Conservation (phyloP, 1,140 invertebrate species). For the Pseudomyrmex gracilis region DNA sequence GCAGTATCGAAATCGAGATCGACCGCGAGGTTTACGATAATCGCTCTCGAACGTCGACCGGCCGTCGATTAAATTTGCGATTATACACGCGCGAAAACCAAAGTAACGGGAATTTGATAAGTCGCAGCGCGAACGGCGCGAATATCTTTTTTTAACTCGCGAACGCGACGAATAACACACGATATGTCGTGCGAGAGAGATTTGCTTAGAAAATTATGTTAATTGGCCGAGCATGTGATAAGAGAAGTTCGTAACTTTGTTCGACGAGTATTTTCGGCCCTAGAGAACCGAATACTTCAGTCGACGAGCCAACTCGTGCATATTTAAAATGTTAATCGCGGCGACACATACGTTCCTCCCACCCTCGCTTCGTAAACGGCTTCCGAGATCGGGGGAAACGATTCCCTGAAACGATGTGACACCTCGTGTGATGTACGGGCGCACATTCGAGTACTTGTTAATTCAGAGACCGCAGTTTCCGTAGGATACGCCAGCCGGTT, state of each 20-base stretch:
- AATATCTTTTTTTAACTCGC: neutral
- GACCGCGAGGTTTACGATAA: conserved; percentile 35
- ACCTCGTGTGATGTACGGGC: conserved; percentile 82
- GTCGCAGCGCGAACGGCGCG: neutral
- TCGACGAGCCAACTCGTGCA: conserved; percentile 52
- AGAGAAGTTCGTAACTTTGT: neutral
- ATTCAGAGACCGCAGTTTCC: conserved; percentile 82
- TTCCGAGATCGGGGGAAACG: conserved; percentile 80
- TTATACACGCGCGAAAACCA: neutral
- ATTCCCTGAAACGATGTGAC: conserved; percentile 82
- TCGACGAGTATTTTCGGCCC: neutral
- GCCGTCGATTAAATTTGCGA: conserved; percentile 18
- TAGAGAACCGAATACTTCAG: conserved; percentile 34
- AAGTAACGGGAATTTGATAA: conserved; percentile 33
- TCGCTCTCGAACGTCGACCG: neutral
- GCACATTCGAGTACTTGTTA: conserved; percentile 82
- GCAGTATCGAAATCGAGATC: conserved; percentile 1
- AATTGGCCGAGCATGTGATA: neutral
- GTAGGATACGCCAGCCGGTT: conserved; percentile 77
- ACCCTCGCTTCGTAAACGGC: conserved; percentile 74
- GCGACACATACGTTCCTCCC: conserved; percentile 42
- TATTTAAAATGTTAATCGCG: conserved; percentile 75
- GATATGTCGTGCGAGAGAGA: too few relatives aligned
- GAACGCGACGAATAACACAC: too few relatives aligned
- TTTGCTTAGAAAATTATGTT: too few relatives aligned